Evolutionary conservation across 2,888 invertebrate species (phyloP), one percentile per base, ranked within the genome.

Genomic region (Catocala fraxini): DNA sequence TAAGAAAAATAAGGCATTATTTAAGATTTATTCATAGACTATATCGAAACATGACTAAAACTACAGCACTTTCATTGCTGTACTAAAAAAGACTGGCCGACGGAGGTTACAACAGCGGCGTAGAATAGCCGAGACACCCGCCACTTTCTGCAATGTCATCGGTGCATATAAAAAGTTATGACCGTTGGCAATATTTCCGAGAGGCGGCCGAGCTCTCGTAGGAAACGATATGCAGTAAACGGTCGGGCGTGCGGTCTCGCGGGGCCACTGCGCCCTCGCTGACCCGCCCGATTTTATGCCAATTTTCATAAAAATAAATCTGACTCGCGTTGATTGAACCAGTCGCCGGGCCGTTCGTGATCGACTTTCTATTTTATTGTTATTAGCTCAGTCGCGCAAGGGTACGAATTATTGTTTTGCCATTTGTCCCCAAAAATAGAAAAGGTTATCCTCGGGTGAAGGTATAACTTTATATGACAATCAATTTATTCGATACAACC

Each of bases 281-380:
- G 93, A 93, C 93, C 94, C 94, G 88, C 85, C 86, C 89, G 90
- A 89, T 90, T 94, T 93, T 93, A 94, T 94, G 93, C 94, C 93
- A 94, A 94, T 94, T 93, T 94, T 94, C 94, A 94, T 94, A 94
- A 94, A 94, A 94, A 94, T 94, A 94, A 94, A 94, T 94, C 94
- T 90, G 93, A 88, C 86, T 89, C 86, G 85, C 89, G 91, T 90
- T 94, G 94, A 94, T 94, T 94, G 94, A 94, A 94, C 93, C 93
- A 92, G 92, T 93, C 93, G 85, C 89, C 92, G 82, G 81, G 87
- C 89, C 84, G 85, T 82, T 86, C 87, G 89, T 87, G 90, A 90
- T 90, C 90, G 92, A 89, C 90, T 90, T 89, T 92, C 93, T 93
- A 92, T 93, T 94, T 94, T 94, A 94, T 94, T 94, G 93, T 94